phyloP scores from a whole-genome alignment of 2,888 invertebrate genomes.

The Leucophenga maculata region DNA sequence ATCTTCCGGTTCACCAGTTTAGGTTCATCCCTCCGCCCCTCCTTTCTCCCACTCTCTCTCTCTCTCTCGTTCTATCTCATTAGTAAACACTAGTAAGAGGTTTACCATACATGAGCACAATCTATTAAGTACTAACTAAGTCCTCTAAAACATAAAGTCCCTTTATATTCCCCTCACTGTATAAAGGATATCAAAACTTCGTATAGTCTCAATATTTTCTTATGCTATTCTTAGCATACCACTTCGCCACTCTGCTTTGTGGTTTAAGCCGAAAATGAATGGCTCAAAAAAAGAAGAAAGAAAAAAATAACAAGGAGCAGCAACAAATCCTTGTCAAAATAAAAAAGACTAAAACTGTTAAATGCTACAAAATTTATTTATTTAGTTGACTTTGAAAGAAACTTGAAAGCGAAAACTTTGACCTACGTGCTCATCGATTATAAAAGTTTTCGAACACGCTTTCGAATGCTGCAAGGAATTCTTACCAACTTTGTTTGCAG shows the following conservation, averaged over 20 bases:
- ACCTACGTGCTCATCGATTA: conserved; percentile 62
- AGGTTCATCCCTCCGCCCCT: no score
- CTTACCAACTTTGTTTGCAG: neutral
- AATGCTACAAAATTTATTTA: conserved; percentile 55
- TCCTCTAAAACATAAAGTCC: no score
- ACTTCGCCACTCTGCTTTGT: neutral
- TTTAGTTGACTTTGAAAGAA: conserved; percentile 62
- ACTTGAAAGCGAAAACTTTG: conserved; percentile 55
- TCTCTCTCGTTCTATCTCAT: no score
- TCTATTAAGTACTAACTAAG: no score
- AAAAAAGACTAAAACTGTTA: no score
- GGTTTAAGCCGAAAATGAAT: conserved; percentile 40
- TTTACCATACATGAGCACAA: no score
- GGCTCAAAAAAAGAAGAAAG: conserved; percentile 45
- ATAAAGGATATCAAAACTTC: no score
- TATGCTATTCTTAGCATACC: neutral
- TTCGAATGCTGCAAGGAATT: conserved; percentile 24
- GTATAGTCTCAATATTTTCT: conserved; percentile 48
- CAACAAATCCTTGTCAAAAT: conserved; percentile 30
- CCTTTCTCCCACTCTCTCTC: no score
- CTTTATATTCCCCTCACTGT: no score
- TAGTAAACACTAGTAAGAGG: no score
- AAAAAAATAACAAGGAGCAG: conserved; percentile 4
- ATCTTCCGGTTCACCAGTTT: no score
- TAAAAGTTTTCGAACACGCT: conserved; percentile 50